Evolutionary conservation across 2,797 vertebrate genomes (phyloP).

Genomic region (Furcifer pardalis): DNA sequence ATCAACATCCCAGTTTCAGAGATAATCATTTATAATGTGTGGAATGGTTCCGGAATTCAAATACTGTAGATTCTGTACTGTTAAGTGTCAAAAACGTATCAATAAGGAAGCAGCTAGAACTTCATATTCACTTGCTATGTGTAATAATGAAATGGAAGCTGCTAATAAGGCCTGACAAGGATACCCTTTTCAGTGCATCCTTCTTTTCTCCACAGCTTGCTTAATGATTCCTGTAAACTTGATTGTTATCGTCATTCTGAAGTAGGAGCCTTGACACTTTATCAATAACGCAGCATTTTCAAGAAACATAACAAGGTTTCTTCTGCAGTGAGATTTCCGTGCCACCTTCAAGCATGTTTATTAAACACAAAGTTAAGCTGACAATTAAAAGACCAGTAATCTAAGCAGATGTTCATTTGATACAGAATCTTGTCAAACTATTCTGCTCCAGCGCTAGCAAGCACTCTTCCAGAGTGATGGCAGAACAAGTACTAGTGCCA

Average conservation of each 20-base stretch:
- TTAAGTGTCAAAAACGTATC: conserved; percentile 37
- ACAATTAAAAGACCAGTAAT: conserved; percentile 54
- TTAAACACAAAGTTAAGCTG: conserved; percentile 59
- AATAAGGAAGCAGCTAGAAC: conserved; percentile 24
- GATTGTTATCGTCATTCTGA: conserved; percentile 67
- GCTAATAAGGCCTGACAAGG: conserved; percentile 61
- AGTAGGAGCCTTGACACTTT: conserved; percentile 65
- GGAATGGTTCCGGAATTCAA: background rate
- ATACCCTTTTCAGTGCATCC: conserved; percentile 57
- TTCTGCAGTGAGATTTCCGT: background rate
- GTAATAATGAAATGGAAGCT: conserved; percentile 61
- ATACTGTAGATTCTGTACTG: conserved; percentile 14
- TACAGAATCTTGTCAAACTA: conserved; percentile 44
- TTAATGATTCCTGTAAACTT: conserved; percentile 69
- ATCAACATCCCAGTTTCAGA: background rate
- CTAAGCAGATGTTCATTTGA: conserved; percentile 57
- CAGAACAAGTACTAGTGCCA: conserved; percentile 50
- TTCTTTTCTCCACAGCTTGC: conserved; percentile 52
- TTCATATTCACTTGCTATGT: conserved; percentile 46
- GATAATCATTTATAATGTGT: background rate
- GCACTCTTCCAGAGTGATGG: conserved; percentile 42
- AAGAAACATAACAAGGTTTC: conserved; percentile 59
- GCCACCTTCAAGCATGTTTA: conserved; percentile 59
- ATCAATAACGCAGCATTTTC: conserved; percentile 69
- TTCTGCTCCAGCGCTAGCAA: conserved; percentile 43